phyloP scores from a whole-genome alignment of 2,888 invertebrate genomes.

The Chouioia cunea region DNA sequence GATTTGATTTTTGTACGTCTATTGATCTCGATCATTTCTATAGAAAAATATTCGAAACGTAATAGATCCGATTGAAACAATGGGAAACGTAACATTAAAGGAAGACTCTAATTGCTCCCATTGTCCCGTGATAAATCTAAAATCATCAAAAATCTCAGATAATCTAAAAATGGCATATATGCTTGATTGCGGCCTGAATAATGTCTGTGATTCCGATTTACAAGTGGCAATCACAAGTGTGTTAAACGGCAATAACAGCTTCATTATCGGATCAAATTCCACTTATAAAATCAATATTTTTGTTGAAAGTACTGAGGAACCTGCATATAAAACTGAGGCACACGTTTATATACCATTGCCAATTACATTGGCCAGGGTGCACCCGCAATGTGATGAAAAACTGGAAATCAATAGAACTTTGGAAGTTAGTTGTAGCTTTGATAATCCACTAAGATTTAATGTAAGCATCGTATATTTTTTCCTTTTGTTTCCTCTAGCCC shows the following conservation, averaged over 20 bases:
- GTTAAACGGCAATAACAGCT: conserved; percentile 25
- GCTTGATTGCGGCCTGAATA: conserved; percentile 58
- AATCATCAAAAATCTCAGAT: conserved; percentile 6
- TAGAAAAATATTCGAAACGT: conserved; percentile 56
- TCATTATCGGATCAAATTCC: conserved; percentile 50
- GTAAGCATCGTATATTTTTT: conserved; percentile 24
- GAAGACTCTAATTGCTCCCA: conserved; percentile 46
- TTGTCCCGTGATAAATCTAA: conserved; percentile 53
- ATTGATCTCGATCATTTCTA: conserved; percentile 24
- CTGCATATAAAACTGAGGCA: conserved; percentile 55
- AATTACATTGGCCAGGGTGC: conserved; percentile 54
- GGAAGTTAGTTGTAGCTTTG: conserved; percentile 54
- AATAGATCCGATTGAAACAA: conserved; percentile 32
- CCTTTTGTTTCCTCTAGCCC: not conserved
- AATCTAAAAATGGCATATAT: conserved; percentile 52
- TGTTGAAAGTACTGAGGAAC: conserved; percentile 57
- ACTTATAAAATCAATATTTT: conserved; percentile 24
- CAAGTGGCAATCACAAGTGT: conserved; percentile 48
- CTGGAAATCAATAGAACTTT: conserved; percentile 30
- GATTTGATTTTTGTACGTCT: not conserved
- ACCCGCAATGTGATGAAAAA: conserved; percentile 52
- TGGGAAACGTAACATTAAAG: conserved; percentile 1
- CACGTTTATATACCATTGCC: conserved; percentile 53
- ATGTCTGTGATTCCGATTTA: conserved; percentile 53
- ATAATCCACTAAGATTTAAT: conserved; percentile 54